Base-by-base conservation (phyloP, 2,888 invertebrate species). In the Hecatera dysodea region DNA sequence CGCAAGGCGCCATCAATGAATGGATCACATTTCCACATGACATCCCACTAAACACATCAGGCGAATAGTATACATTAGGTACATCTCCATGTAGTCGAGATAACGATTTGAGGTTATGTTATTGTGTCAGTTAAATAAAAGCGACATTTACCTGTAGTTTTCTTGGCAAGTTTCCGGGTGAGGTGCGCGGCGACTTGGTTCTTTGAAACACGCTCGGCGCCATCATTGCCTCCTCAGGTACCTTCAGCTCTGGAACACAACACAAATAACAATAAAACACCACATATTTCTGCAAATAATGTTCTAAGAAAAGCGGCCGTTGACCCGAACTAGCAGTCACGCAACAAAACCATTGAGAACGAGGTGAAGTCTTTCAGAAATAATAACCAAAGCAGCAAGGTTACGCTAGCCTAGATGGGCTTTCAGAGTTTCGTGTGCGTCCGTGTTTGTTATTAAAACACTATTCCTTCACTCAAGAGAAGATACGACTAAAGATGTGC, bases 161-260 rank as follows among this genome's bases (percentile, higher is more conserved):
- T 78, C 95, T 93, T 57, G 93, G 93, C 76, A 93, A 81, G 83
- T 92, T 93, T 72, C 93, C 93, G 42, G 96, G 94, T 52, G 95
- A 94, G 60, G 95, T 90, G 78, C 94, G 92, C 46, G 96, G 96
- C 33, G 96, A 95, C 86, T 96, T 96, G 60, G 93, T 93, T 88
- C 95, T 94, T 90, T 96, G 96, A 87, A 96, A 96, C 89, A 96
- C 96, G 89, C 96, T 96, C 84, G 96, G 96, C 90, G 96, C 96
- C 96, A 96, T 96, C 96, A 96, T 96, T 92, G 93, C 96, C 93
- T 91, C 95, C 91, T 90, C 88, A 90, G 90, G 91, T 89, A 90
- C 90, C 89, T 92, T 93, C 83, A 90, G 84, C 76, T 92, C 95
- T 96, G 95, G 39, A 95, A 94, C 81, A 89, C 29, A 67, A 80